Conservation (phyloP, 2,888 invertebrate genomes). For the Conus canariensis region DNA sequence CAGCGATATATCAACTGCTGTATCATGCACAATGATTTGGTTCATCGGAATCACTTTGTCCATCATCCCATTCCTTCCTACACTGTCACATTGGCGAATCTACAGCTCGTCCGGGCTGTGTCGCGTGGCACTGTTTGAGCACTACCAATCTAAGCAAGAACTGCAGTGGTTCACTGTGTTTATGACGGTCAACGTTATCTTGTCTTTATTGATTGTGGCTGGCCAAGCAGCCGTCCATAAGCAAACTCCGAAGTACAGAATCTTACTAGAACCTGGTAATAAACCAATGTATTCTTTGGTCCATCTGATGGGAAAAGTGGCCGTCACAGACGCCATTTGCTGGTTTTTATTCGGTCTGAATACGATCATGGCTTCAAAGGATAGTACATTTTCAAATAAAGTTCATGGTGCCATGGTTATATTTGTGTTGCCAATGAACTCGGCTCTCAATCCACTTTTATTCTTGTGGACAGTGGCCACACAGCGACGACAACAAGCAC, state of each 20-base stretch:
- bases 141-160: background rate
- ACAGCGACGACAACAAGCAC: background rate
- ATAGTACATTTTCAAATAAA: background rate
- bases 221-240: background rate
- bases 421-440: background rate
- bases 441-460: background rate
- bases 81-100: slow-evolving; percentile 2
- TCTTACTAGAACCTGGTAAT: background rate
- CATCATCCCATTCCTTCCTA: background rate
- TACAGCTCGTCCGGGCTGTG: background rate
- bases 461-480: background rate
- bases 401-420: background rate
- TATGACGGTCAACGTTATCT: background rate
- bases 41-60: background rate
- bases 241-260: background rate
- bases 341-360: background rate
- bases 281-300: background rate
- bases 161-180: background rate
- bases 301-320: background rate
- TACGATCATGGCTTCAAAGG: background rate
- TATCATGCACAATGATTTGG: background rate
- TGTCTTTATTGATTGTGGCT: background rate
- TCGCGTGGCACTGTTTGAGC: background rate
- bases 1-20: background rate
- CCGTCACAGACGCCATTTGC: background rate